These are phyloP conservation scores for Gastracanthus pulcherrimus DNA, from an alignment of 2,888 invertebrate genomes.

Conservation along the genomic window DNA sequence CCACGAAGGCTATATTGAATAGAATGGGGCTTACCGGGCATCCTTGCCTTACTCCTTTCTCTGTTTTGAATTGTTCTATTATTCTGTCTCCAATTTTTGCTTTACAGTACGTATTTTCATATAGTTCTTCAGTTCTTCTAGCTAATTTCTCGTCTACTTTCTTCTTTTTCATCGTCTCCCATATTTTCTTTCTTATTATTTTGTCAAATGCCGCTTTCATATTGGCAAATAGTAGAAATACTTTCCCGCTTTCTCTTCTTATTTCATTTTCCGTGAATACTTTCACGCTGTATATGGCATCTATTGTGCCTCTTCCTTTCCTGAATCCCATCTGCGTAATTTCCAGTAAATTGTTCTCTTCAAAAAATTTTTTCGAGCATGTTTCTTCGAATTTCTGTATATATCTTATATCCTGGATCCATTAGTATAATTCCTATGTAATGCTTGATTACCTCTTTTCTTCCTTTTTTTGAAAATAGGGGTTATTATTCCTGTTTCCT, in stretches of 20 bases:
- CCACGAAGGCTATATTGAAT: not conserved
- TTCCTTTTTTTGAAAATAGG: slow-evolving; percentile 58
- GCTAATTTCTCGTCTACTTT: not conserved
- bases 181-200: not conserved
- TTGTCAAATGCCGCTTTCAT: slow-evolving; percentile 28
- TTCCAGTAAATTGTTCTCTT: slow-evolving; percentile 11
- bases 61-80: not conserved
- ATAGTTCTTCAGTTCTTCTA: not conserved
- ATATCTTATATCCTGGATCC: slow-evolving; percentile 59
- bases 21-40: not conserved
- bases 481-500: slow-evolving; percentile 51
- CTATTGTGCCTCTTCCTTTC: slow-evolving; percentile 13
- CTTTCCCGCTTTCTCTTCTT: not conserved
- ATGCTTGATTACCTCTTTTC: slow-evolving; percentile 38
- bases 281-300: not conserved
- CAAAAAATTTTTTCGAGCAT: slow-evolving; percentile 43
- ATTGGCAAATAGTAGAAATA: not conserved
- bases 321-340: not conserved
- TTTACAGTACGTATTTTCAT: not conserved
- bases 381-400: slow-evolving; percentile 48
- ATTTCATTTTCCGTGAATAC: not conserved
- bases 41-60: not conserved
- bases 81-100: not conserved
- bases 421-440: slow-evolving; percentile 60
- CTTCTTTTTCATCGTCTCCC: not conserved